These are phyloP conservation scores for Callimorpha dominula DNA, from an alignment of 2,888 invertebrate species.

Conservation along the genomic window DNA sequence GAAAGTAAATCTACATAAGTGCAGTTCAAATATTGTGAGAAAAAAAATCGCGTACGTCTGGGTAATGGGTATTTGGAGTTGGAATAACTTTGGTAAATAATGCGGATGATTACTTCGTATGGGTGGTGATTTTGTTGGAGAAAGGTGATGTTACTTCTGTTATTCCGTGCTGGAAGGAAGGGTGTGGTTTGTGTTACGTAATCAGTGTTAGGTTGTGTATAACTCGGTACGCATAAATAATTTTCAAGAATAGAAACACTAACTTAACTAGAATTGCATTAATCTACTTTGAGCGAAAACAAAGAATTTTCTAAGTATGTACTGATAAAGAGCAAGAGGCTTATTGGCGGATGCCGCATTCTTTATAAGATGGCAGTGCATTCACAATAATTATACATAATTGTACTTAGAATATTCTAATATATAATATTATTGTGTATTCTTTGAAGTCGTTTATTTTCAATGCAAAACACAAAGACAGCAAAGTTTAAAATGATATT, in stretches of 20 bases:
- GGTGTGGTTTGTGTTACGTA: slow-evolving; percentile 41
- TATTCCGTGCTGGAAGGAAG: slow-evolving; percentile 23
- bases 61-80: slow-evolving; percentile 3
- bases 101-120: slow-evolving; percentile 7
- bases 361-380: slow-evolving; percentile 67
- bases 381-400: slow-evolving; percentile 61
- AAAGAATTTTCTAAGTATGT: slow-evolving; percentile 61
- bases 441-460: not conserved
- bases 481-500: not conserved
- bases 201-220: slow-evolving; percentile 30
- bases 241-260: slow-evolving; percentile 36
- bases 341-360: slow-evolving; percentile 69
- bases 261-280: slow-evolving; percentile 60
- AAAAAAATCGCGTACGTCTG: slow-evolving; percentile 29
- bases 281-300: slow-evolving; percentile 68
- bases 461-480: not conserved
- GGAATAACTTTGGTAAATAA: not conserved
- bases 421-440: not conserved
- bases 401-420: not conserved
- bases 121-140: slow-evolving; percentile 2
- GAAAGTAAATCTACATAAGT: slow-evolving; percentile 72
- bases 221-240: slow-evolving; percentile 28
- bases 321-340: slow-evolving; percentile 68
- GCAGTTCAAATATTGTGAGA: slow-evolving; percentile 68
- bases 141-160: slow-evolving; percentile 9